Conservation (phyloP, 2,888 invertebrate species). For the Microplitis manilae region DNA sequence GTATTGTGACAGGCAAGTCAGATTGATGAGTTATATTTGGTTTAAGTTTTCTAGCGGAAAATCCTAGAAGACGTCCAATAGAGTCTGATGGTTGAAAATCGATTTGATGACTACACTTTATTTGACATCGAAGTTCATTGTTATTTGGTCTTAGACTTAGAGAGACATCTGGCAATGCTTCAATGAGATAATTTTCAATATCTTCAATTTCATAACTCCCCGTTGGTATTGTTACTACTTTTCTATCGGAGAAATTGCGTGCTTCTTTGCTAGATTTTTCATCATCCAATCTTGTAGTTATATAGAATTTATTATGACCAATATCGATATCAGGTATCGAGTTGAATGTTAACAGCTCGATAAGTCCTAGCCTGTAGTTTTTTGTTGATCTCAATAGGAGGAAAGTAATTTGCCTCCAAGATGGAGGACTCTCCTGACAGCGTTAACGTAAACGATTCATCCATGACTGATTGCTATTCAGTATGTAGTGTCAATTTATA, state of each 20-base stretch:
- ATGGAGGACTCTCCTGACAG: constrained; percentile 53
- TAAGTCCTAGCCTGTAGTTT: constrained; percentile 57
- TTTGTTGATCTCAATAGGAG: constrained; percentile 53
- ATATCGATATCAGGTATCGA: constrained; percentile 63
- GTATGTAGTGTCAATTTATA: constrained; percentile 2
- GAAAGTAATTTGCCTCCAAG: constrained; percentile 54
- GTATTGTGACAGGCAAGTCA: constrained; percentile 59
- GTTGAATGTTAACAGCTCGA: constrained; percentile 60
- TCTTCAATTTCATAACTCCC: neutral
- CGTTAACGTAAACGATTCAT: constrained; percentile 55
- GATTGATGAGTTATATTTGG: constrained; percentile 52
- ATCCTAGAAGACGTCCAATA: constrained; percentile 44
- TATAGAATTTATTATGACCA: constrained; percentile 60
- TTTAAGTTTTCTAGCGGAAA: constrained; percentile 24
- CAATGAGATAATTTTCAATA: neutral
- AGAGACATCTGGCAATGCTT: neutral
- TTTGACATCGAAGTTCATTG: constrained; percentile 56
- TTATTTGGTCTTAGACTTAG: constrained; percentile 52
- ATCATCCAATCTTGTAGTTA: neutral
- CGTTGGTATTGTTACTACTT: neutral
- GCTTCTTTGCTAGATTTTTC: too few species aligned
- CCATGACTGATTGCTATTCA: constrained; percentile 33
- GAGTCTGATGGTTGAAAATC: constrained; percentile 46
- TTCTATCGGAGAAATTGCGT: neutral
- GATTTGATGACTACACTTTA: constrained; percentile 40